phyloP scores from a whole-genome alignment of 2,797 vertebrate species.

The Amazonetta brasiliensis region DNA sequence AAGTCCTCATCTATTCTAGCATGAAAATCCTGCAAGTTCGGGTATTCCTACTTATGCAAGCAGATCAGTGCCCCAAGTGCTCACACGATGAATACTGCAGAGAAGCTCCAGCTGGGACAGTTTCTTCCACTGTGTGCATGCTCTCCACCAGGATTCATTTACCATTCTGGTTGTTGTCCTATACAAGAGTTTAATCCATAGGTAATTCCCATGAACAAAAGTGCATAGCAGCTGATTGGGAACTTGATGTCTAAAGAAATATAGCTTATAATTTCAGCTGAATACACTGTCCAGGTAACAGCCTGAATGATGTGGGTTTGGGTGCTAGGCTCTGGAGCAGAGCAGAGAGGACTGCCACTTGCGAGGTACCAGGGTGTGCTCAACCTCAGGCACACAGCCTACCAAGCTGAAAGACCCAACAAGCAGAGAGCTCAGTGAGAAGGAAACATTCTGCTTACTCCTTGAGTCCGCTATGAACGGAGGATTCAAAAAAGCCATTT shows the following conservation, averaged over 20 bases:
- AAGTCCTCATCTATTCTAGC: background rate
- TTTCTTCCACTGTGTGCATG: accelerated
- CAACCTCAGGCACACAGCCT: background rate
- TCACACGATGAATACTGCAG: accelerated
- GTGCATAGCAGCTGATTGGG: background rate
- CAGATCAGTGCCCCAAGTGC: background rate
- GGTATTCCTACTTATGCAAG: background rate
- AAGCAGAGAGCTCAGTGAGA: accelerated
- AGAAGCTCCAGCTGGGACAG: background rate
- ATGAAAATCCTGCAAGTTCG: background rate
- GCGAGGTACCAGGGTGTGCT: background rate
- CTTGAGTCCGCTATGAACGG: accelerated
- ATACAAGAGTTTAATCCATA: background rate
- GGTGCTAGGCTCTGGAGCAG: background rate
- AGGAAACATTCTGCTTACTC: background rate
- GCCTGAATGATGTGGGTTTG: background rate
- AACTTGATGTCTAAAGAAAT: background rate
- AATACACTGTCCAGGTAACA: background rate
- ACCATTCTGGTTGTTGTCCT: background rate
- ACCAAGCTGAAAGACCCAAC: background rate
- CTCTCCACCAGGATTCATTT: background rate
- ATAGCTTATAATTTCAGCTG: background rate
- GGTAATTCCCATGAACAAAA: background rate
- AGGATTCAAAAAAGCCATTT: background rate
- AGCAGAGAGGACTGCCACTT: background rate